Base-by-base conservation (phyloP, 92 coral and sea anemone genomes). In the Parazoanthus atlanticus region DNA sequence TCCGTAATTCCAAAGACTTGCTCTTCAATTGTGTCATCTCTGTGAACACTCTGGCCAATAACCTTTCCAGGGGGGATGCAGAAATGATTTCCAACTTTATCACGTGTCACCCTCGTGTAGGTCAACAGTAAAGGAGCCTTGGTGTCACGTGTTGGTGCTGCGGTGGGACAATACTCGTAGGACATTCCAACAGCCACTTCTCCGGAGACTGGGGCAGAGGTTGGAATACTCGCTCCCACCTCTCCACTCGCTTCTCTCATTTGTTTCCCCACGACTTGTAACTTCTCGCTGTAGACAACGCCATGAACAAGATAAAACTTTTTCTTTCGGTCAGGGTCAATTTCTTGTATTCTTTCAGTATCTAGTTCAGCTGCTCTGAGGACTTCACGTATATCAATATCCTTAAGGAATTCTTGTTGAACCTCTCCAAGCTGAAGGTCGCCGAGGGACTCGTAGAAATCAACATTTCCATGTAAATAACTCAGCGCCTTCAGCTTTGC, bases 241-340 rank as follows among this genome's bases (percentile, higher is more conserved):
- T 70, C 74, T 70, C 36, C 74, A 11, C 32, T 26, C 7, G 31
- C 74, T 26, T 13, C 31, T 70, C 13, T 6, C 74, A 70, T 25
- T n/a, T 70, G 74, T 70, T 29, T 26, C 30, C 74, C 74, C 34
- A 70, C 74, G 21, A 70, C 74, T 70, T 70, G 32, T 70, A 70
- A 70, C 74, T 70, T 70, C 31, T 70, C 74, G 31, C 74, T 70
- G 31, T 70, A 70, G 74, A 70, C 74, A 70, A 70, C 74, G 12
- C 74, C 31, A 70, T 70, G 34, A 28, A 70, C 31, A 4, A 70
- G 15, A 28, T 70, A 70, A 70, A 26, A 70, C 74, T 26, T 70
- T 70, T n/a, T 70, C 32, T 70, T 70, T 29, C 74, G 13, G 29
- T 70, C 32, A 2, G 74, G 74, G 31, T 70, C 74, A 9, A 70